Conservation (phyloP, 2,797 vertebrate species). For the Enteromius thamalakanensis region DNA sequence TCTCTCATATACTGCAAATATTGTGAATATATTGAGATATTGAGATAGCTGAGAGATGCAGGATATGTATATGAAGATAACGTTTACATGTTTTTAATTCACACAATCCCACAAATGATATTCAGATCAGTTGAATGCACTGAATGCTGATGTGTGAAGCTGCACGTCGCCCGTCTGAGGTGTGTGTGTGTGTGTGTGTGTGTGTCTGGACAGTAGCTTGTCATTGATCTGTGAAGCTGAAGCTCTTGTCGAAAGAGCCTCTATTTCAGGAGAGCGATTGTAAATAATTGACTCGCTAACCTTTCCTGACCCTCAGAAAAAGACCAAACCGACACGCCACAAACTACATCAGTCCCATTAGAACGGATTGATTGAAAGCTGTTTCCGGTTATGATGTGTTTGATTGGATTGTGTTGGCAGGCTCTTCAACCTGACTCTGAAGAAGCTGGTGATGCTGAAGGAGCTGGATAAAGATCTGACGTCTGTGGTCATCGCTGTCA, state of each 20-base stretch:
- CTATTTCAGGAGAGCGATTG: slow-evolving; percentile 46
- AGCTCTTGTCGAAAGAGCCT: slow-evolving; percentile 25
- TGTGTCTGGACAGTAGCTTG: slow-evolving; percentile 14
- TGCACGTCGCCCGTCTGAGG: not conserved
- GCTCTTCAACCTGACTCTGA: slow-evolving; percentile 90
- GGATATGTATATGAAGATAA: not conserved
- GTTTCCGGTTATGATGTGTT: not conserved
- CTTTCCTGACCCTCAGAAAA: slow-evolving; percentile 25
- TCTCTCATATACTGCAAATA: too few species aligned
- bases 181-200: not conserved
- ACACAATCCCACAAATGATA: not conserved
- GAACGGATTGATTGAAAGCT: not conserved
- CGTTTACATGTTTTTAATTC: not conserved
- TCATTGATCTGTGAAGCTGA: slow-evolving; percentile 46
- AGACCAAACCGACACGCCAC: not conserved
- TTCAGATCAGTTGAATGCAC: not conserved
- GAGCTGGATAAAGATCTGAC: slow-evolving; percentile 93
- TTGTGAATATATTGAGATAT: too few species aligned
- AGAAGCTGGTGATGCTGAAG: slow-evolving; percentile 91
- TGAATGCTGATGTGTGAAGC: not conserved
- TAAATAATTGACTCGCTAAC: slow-evolving; percentile 52
- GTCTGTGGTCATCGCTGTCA: slow-evolving; percentile 91
- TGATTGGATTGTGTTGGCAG: slow-evolving; percentile 65
- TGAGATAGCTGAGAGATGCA: not conserved
- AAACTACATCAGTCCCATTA: not conserved